Evolutionary conservation across 2,888 invertebrate species (phyloP), one percentile per base, ranked within the genome.

Genomic region (Leptinotarsa tumamoca): DNA sequence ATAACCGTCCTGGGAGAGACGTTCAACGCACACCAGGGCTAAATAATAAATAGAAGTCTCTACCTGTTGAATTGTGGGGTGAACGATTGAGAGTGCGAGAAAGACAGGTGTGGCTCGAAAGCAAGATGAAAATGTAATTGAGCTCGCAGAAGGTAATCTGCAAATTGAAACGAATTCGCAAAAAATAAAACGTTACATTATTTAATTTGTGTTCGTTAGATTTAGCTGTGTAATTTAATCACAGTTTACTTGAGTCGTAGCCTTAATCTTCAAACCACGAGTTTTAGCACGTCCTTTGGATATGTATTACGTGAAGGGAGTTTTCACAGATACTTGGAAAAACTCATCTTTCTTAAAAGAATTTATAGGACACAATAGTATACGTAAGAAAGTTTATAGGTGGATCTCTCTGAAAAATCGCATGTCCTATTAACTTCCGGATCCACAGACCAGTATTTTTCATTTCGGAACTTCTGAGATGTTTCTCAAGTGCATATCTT

Each of bases 61-160:
- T 86, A 87, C 87, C 87, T 87, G 87, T 87, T 87, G 87, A 86
- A 83, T 85, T 82, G 81, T 76, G 79, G 81, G 82, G 76, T 66
- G 78, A 79, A 70, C 67, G 72, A 76, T 72, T 73, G 67, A 67
- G 66, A 70, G 75, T 33, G 72, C 51, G 66, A 21, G 67, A 49
- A 68, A 70, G 70, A 52, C 54, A 69, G 56, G 33, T 58, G 69
- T 23, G 27, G 18, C 56, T 43, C 27, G 69, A 52, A 52, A 23
- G 54, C 33, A 68, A 77, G 78, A 78, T 75, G 76, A 83, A 81
- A 80, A 80, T 78, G 82, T 83, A 84, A 84, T 83, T 81, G 84
- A 81, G 79, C 79, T 21, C 43, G 50, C 74, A 69, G 43, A 73
- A 76, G 78, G 80, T 83, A 84, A 85, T 82, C 82, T 81, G 72